A percentile compares a stretch with the other conserved stretches of the same genome.
Evolutionary conservation across 2,113 vertebrate genomes (phyloP).

Genomic region (Cavia aperea): DNA sequence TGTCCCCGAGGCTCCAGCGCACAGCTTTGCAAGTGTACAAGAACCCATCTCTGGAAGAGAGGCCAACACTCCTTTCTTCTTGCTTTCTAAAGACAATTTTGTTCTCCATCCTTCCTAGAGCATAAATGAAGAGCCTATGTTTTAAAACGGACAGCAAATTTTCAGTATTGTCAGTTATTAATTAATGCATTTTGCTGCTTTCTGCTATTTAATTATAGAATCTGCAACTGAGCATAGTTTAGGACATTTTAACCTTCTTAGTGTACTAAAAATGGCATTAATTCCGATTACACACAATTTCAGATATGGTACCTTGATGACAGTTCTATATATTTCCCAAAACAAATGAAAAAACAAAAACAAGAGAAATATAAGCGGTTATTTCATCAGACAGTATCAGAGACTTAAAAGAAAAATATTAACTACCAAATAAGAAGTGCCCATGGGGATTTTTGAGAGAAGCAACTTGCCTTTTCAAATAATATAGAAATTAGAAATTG

Average conservation of each 20-base stretch:
- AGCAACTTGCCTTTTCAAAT: not conserved
- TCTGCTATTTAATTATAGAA: not conserved
- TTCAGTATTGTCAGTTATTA: not conserved
- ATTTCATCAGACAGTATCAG: not conserved
- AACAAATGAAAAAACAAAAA: not conserved
- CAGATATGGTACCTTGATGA: not conserved
- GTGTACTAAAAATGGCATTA: not conserved
- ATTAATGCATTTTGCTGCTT: not conserved
- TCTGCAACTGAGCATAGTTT: not conserved
- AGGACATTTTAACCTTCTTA: not conserved
- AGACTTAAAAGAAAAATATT: not conserved
- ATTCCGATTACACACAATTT: not conserved
- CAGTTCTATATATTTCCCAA: not conserved
- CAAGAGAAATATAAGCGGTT: not conserved
- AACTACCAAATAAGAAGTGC: not conserved
- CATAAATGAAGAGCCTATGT: not conserved
- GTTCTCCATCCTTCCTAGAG: not conserved
- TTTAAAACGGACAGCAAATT: not conserved
- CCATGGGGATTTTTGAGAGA: not conserved
- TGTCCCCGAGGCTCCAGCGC: not conserved
- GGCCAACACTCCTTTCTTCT: accelerated
- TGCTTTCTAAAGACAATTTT: not conserved
- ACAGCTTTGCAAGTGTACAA: not conserved
- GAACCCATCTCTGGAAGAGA: not conserved
- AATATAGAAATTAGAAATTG: not conserved